Evolutionary conservation across 2,797 vertebrate genomes (phyloP), one percentile per base, ranked within the genome.

Genomic region (Dipus sagitta): DNA sequence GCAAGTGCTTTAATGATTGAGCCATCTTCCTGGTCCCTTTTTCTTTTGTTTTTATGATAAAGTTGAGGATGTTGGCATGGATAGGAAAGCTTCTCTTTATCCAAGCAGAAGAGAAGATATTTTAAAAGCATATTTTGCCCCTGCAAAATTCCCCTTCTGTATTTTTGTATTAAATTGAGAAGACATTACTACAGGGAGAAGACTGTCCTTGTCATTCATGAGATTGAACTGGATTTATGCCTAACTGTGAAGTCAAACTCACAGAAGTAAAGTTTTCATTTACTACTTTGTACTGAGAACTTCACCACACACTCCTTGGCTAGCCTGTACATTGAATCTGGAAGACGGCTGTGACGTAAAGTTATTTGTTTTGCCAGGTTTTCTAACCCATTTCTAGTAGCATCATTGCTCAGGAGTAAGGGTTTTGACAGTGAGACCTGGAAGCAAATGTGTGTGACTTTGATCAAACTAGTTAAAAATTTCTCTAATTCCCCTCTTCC

Each of bases 221-320:
- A 93, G 88, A 79, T 15, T 88, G 72, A 65, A n/a, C 54, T 96
- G 79, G 34, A 83, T 95, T 96, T 87, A 91, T 91, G 81, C 87
- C 86, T 71, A 95, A 91, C 88, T 94, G 60, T 23, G 83, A 72
- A 85, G 34, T 74, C 30, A 89, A 85, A 84, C 64, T 76, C 82
- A 24, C 74, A 71, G 79, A 94, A 67, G 88, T 42, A 74, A 94
- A 81, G 42, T 88, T 82, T 26, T 75, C 32, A 28, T 87, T 90
- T 78, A 47, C 4, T 81, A 3, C 28, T 85, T 90, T 71, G 79
- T 4, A 3, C 8, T 52, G n/a, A 58, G 60, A 78, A 18, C 20
- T 77, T 84, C 32, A 30, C 18, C 14, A 5, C 6, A 10, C 13
- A 3, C 7, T 88, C 77, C 67, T 86, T 38, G 28, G 34, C 52